Evolutionary conservation across 2,888 invertebrate species (phyloP), one percentile per base, ranked within the genome.

Genomic region (Drosophila mercatorum): DNA sequence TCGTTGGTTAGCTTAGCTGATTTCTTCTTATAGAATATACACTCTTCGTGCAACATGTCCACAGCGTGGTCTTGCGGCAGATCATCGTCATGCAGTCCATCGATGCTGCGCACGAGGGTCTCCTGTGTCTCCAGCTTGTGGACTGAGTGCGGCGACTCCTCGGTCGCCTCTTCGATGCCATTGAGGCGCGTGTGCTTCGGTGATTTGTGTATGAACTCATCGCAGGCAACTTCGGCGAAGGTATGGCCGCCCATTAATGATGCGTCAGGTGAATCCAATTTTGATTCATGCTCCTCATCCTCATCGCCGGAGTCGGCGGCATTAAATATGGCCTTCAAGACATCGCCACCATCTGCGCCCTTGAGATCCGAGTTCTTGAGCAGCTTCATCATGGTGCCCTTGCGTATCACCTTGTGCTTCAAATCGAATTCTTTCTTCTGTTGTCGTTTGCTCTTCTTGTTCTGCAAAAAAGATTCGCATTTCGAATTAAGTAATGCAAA

Each of bases 281-380:
- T 64, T 12, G 47, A 17, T 14, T 65, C 55, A 11, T 28, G 28
- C 5, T 49, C 31, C 3, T 46, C 47, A 14, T 47, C 46, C 8
- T 49, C 75, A 46, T 91, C 90, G 40, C 90, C 88, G 12, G 89
- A 90, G 77, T 90, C 91, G 14, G 84, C 86, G 68, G 89, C 91
- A 61, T 90, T 90, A 44, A 90, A 91, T 66, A 93, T 93, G 47
- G 93, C 93, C 63, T 91, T 90, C 58, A 93, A 91, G 40, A 93
- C 91, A 66, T 92, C 92, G 14, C 89, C 71, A 22, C 92, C 92
- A 36, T 90, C 91, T 56, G 91, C 92, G 38, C 91, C 92, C 61
- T 91, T 92, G 52, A 93, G 83, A 83, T 93, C 92, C 8, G 93
- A 93, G 72, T 93, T 92, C 55, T 91, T 86, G 4, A 93, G 78